phyloP scores from a whole-genome alignment of 2,888 invertebrate species.

The Sinopyrophorus schimmeli region DNA sequence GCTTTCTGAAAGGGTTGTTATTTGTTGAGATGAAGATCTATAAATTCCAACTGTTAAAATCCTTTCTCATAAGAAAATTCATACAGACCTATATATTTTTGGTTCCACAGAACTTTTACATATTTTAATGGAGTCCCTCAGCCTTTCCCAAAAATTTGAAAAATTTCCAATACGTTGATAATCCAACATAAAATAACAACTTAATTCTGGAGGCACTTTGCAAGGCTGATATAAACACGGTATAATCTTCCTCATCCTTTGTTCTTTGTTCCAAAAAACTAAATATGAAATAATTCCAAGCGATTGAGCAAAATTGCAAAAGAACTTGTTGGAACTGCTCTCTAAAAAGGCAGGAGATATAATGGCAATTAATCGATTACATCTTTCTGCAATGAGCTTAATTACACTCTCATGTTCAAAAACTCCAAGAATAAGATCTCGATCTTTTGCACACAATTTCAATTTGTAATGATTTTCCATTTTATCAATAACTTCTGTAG shows the following conservation, averaged over 20 bases:
- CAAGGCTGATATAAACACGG: slow-evolving; percentile 74
- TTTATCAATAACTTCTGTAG: slow-evolving; percentile 63
- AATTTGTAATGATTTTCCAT: slow-evolving; percentile 66
- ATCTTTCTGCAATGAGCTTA: slow-evolving; percentile 73
- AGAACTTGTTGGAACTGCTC: slow-evolving; percentile 76
- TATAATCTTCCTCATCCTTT: slow-evolving; percentile 65
- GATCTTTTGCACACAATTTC: slow-evolving; percentile 74
- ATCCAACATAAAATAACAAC: slow-evolving; percentile 67
- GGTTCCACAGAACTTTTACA: slow-evolving; percentile 2
- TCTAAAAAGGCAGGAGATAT: slow-evolving; percentile 75
- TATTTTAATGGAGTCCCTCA: slow-evolving; percentile 60
- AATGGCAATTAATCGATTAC: slow-evolving; percentile 77
- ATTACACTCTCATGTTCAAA: slow-evolving; percentile 75
- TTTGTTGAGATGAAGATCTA: slow-evolving; percentile 26
- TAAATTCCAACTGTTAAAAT: not conserved
- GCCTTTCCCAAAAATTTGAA: slow-evolving; percentile 73
- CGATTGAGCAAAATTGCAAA: slow-evolving; percentile 78
- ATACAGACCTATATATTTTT: slow-evolving; percentile 4
- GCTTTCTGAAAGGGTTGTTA: slow-evolving; percentile 3
- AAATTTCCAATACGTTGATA: slow-evolving; percentile 59
- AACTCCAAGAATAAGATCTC: slow-evolving; percentile 71
- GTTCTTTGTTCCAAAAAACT: slow-evolving; percentile 50
- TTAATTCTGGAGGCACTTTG: slow-evolving; percentile 66
- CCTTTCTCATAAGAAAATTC: not conserved
- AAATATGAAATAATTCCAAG: slow-evolving; percentile 63